Evolutionary conservation across 2,888 invertebrate species (phyloP), one percentile per base, ranked within the genome.

Genomic region (Lycophotia porphyrea): DNA sequence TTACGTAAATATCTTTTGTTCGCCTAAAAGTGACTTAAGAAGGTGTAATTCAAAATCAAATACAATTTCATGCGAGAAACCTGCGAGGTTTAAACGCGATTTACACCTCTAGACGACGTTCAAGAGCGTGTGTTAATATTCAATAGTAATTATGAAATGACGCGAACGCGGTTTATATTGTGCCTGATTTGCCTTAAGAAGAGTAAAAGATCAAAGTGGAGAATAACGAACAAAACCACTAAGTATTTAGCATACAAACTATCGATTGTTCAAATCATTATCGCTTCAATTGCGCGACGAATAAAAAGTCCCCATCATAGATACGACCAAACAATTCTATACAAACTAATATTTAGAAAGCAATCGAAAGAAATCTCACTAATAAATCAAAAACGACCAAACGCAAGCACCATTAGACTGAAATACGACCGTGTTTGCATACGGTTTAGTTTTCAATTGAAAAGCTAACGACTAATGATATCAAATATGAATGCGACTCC

Each of bases 371-470:
- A 66, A 47, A 42, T 78, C 3, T 49, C 42, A 49, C 4, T 9
- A 21, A 78, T 36, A 34, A 27, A 63, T 55, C 13, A 68, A 55
- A 72, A 55, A 47, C 18, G 27, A 61, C 2, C 3, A 3, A 24
- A 52, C 13, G 13, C 24, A 18, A 15, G 13, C 34, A n/a, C 42
- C 34, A n/a, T 34, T 66, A 42, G 34, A 24, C 34, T 74, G 49
- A 79, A 74, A 74, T 64, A 69, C 18, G 42, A 31, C 31, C 49
- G 9, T 58, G 49, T 79, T 74, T 75, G 74, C 75, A 79, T 69
- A 34, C 65, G 27, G 47, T 80, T 80, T 61, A 70, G 80, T 75
- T 75, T 75, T 70, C 80, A 79, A 58, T 74, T 24, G 34, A 44
- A 61, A 75, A 39, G 68, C 75, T 47, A 80, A 69, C 66, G 60